Conservation (phyloP, 2,113 vertebrate species). For the Pseudorhombus dupliciocellatus region DNA sequence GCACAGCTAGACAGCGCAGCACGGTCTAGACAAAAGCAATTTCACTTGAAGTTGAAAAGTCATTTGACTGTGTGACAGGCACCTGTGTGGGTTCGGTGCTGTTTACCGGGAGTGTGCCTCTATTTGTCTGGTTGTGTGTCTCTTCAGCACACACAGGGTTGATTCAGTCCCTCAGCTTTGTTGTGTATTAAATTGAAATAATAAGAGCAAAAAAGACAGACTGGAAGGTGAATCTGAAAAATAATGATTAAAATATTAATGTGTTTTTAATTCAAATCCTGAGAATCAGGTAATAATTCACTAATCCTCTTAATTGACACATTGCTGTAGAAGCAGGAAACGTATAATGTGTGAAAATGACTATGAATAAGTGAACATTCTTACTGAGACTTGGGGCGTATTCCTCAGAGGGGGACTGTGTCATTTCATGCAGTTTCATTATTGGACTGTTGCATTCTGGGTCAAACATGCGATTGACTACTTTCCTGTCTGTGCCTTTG, state of each 20-base stretch:
- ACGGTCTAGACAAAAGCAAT: constrained; percentile 77
- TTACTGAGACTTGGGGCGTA: constrained; percentile 44
- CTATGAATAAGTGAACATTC: not conserved
- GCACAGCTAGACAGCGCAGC: constrained; percentile 75
- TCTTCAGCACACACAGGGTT: not conserved
- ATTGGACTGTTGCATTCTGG: constrained; percentile 5
- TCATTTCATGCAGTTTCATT: constrained; percentile 16
- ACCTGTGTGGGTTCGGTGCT: constrained; percentile 41
- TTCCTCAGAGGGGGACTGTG: constrained; percentile 21
- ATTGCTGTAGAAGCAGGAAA: not conserved
- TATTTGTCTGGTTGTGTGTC: constrained; percentile 9
- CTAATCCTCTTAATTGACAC: not conserved
- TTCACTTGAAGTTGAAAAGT: constrained; percentile 75
- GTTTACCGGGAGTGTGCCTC: constrained; percentile 10
- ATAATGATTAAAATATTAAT: not conserved
- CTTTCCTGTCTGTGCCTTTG: not conserved
- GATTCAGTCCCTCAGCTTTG: not conserved
- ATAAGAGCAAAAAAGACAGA: not conserved
- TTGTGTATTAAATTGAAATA: constrained; percentile 10
- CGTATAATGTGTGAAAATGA: not conserved
- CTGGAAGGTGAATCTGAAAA: not conserved
- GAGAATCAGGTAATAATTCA: too few species aligned
- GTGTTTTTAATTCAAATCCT: too few species aligned
- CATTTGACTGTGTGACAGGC: constrained; percentile 67
- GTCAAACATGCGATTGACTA: not conserved